Conservation (phyloP, 2,888 invertebrate species). For the Salpingus planirostris region DNA sequence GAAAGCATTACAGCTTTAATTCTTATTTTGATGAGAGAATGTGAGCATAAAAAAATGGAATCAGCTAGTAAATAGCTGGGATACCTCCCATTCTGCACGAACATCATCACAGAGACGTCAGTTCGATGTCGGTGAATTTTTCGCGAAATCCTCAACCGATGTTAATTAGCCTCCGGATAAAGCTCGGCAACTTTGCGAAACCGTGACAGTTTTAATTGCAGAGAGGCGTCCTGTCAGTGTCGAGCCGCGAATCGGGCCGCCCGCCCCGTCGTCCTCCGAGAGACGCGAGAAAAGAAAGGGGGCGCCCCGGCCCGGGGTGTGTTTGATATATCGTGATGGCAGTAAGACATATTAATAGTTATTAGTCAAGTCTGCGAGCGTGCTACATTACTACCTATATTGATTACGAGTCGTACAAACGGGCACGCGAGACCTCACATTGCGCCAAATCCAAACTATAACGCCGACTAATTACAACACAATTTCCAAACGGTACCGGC, state of each 20-base stretch:
- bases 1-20: too few relatives aligned
- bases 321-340: slow-evolving; percentile 40
- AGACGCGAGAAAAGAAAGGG: too few relatives aligned
- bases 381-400: slow-evolving; percentile 39
- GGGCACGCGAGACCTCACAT: slow-evolving; percentile 34
- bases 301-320: slow-evolving; percentile 25
- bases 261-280: slow-evolving; percentile 18
- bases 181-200: slow-evolving; percentile 15
- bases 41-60: too few relatives aligned
- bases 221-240: slow-evolving; percentile 21
- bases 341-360: slow-evolving; percentile 42
- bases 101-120: too few relatives aligned
- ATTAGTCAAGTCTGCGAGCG: slow-evolving; percentile 40
- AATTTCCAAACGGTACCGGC: too few relatives aligned
- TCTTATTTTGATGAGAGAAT: too few relatives aligned
- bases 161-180: slow-evolving; percentile 18
- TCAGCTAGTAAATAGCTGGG: too few relatives aligned
- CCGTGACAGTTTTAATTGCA: slow-evolving; percentile 23
- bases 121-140: slow-evolving; percentile 5
- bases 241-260: slow-evolving; percentile 26
- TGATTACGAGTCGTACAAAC: slow-evolving; percentile 36
- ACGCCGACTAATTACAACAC: slow-evolving; percentile 14
- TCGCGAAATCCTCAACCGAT: too few relatives aligned
- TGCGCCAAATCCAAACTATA: slow-evolving; percentile 36
- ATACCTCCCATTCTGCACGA: too few relatives aligned